Conservation (phyloP, 2,888 invertebrate genomes). For the Hipparchia sbordonii region DNA sequence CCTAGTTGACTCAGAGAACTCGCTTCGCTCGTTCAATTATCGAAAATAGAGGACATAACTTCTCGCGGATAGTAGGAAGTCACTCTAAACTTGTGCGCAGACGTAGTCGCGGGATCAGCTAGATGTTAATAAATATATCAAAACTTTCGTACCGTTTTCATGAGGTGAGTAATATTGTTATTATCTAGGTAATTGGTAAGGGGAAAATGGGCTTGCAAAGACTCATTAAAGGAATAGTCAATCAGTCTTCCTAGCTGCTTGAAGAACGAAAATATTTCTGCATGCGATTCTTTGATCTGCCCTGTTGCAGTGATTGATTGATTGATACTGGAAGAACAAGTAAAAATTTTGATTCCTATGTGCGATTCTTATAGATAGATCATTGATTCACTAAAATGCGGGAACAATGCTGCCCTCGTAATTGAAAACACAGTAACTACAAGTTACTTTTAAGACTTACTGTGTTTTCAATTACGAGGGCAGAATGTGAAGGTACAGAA, state of each 20-base stretch:
- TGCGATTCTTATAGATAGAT: no score
- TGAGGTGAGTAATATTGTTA: constrained; percentile 41
- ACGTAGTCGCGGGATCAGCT: neutral
- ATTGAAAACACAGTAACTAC: no score
- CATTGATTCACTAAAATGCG: no score
- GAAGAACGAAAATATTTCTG: constrained; percentile 44
- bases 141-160: constrained; percentile 47
- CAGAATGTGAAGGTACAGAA: no score
- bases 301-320: neutral
- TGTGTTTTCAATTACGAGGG: no score
- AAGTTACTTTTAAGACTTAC: no score
- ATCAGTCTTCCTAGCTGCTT: constrained; percentile 56
- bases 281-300: constrained; percentile 43
- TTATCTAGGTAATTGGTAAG: constrained; percentile 38
- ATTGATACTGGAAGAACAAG: constrained; percentile 33
- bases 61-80: no score
- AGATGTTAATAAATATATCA: neutral
- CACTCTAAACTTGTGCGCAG: no score
- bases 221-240: constrained; percentile 53
- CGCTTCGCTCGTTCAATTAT: no score
- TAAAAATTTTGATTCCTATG: neutral
- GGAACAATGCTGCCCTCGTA: no score
- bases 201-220: constrained; percentile 36
- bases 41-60: no score
- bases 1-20: no score